These are phyloP conservation scores for Notamacropus eugenii DNA, from an alignment of 2,797 vertebrate species.

Conservation along the genomic window DNA sequence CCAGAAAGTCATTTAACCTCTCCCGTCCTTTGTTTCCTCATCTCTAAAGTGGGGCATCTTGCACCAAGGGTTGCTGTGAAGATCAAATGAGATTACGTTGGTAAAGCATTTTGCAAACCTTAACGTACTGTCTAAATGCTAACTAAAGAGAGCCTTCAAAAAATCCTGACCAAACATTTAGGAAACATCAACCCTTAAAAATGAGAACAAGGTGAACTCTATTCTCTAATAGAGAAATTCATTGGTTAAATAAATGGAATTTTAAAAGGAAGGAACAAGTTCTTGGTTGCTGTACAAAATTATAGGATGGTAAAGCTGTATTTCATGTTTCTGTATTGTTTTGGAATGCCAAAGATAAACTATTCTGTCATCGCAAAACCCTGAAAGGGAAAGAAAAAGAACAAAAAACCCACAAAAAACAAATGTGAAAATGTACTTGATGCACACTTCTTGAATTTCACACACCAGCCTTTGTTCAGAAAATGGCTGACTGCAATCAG, in stretches of 20 bases:
- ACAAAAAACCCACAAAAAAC: not conserved
- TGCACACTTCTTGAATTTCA: conserved; percentile 29
- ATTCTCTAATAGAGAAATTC: conserved; percentile 55
- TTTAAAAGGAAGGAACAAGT: conserved; percentile 44
- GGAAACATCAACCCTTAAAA: conserved; percentile 67
- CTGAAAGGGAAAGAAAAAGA: not conserved
- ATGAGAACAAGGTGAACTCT: conserved; percentile 65
- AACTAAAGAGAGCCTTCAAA: not conserved
- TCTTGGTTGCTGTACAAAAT: conserved; percentile 17
- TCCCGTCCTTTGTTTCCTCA: not conserved
- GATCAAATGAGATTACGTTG: not conserved
- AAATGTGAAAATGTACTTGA: conserved; percentile 35
- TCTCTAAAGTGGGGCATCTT: not conserved
- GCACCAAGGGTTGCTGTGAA: not conserved
- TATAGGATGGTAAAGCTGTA: conserved; percentile 36
- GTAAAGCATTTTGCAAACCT: not conserved
- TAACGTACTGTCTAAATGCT: not conserved
- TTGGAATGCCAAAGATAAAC: conserved; percentile 25
- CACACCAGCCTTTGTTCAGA: conserved; percentile 39
- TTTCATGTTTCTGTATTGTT: conserved; percentile 51
- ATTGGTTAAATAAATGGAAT: conserved; percentile 66
- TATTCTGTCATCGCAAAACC: conserved; percentile 23
- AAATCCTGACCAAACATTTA: conserved; percentile 47
- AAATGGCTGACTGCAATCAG: conserved; percentile 48
- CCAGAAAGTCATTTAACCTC: not conserved